Evolutionary conservation across 2,113 vertebrate genomes (phyloP).

Genomic region (Miniopterus natalensis): DNA sequence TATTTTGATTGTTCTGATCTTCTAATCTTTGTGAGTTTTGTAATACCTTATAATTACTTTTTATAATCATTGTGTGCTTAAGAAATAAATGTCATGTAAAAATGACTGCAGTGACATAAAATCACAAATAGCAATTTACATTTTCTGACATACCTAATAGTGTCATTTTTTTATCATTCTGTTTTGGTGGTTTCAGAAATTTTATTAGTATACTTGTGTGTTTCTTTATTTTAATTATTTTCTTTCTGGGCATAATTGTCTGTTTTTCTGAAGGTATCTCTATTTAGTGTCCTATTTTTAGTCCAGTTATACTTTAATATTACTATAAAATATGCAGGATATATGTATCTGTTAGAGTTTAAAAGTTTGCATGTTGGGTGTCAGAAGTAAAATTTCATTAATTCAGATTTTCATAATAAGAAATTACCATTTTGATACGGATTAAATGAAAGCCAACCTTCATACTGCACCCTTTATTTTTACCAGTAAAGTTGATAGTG

Average conservation of each 20-base stretch:
- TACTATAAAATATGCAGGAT: not conserved
- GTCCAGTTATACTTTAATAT: not conserved
- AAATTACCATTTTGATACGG: not conserved
- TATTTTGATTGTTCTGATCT: not conserved
- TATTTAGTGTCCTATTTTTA: not conserved
- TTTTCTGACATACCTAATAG: not conserved
- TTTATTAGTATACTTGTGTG: not conserved
- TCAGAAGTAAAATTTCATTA: not conserved
- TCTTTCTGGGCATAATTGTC: not conserved
- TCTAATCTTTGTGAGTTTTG: not conserved
- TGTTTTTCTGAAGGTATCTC: not conserved
- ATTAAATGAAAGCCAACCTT: not conserved
- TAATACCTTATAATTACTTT: not conserved
- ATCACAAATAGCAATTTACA: not conserved
- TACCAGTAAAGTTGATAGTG: not conserved
- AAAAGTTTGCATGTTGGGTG: not conserved
- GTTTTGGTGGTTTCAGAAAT: not conserved
- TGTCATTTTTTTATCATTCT: not conserved
- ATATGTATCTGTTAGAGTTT: not conserved
- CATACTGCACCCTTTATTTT: not conserved
- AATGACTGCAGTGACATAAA: not conserved
- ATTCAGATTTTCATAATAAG: not conserved
- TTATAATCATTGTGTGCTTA: not conserved
- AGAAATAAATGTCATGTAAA: not conserved
- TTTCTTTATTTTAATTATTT: conserved; percentile 22